phyloP scores from a whole-genome alignment of 53 echinoderm and acorn worm species.

The Stichopus horrens region DNA sequence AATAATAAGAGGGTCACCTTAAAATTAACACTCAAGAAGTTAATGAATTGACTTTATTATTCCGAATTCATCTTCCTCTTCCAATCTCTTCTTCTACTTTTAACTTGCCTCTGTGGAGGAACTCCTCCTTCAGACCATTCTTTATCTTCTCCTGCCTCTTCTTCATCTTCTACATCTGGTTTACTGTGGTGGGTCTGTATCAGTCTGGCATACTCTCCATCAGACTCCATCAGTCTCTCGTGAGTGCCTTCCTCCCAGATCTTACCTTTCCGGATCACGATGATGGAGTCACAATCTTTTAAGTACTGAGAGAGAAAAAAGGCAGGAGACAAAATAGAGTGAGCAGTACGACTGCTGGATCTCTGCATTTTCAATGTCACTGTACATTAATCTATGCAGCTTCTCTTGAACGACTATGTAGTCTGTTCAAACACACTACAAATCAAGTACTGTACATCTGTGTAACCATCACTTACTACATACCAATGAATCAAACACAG shows the following conservation, averaged over 20 bases:
- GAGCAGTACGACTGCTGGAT: no score
- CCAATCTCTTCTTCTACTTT: slow-evolving; percentile 24
- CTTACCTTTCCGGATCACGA: slow-evolving; percentile 69
- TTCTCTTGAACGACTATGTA: no score
- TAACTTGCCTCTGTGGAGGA: background rate
- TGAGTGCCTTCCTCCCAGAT: slow-evolving; percentile 73
- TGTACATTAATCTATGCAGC: no score
- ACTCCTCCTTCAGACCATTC: slow-evolving; percentile 6
- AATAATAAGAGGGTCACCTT: no score
- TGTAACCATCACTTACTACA: no score
- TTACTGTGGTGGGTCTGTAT: slow-evolving; percentile 78
- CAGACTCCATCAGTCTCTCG: slow-evolving; percentile 62
- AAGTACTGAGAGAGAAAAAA: slow-evolving; percentile 61
- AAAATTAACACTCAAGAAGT: no score
- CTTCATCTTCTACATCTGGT: slow-evolving; percentile 62
- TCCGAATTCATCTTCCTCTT: slow-evolving; percentile 20
- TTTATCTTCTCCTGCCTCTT: slow-evolving; percentile 24
- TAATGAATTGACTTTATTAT: no score
- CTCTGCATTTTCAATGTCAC: no score
- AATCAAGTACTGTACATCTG: no score
- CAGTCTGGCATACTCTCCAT: slow-evolving; percentile 71
- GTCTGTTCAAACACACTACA: no score
- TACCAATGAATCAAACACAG: no score
- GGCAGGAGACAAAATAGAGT: no score
- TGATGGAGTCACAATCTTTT: slow-evolving; percentile 77